A percentile compares a stretch with the other conserved stretches of the same genome.
phyloP scores from a whole-genome alignment of 2,888 invertebrate genomes.

The Xestia rhomboidea region DNA sequence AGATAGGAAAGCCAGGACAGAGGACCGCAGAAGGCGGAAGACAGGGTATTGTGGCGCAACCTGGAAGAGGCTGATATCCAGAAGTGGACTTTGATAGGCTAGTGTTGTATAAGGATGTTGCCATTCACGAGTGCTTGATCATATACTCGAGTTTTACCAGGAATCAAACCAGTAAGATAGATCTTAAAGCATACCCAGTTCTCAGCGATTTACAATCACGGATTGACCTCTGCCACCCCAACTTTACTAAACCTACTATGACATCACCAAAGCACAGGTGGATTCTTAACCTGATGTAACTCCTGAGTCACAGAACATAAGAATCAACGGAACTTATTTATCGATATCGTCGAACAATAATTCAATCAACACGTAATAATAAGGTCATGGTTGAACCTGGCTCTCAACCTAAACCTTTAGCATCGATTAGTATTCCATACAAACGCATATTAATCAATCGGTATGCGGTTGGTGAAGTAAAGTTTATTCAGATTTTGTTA shows the following conservation, averaged over 20 bases:
- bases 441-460: slow-evolving; percentile 75
- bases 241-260: slow-evolving; percentile 24
- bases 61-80: no score
- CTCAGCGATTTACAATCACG: slow-evolving; percentile 29
- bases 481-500: slow-evolving; percentile 44
- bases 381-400: slow-evolving; percentile 79
- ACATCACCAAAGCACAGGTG: slow-evolving; percentile 48
- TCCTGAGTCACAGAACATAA: slow-evolving; percentile 61
- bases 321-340: slow-evolving; percentile 60
- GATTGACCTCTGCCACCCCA: slow-evolving; percentile 38
- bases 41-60: no score
- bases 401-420: slow-evolving; percentile 78
- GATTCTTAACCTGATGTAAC: slow-evolving; percentile 47
- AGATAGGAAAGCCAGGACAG: no score
- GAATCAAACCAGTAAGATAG: not conserved
- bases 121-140: no score
- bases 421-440: slow-evolving; percentile 68
- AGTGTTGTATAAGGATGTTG: no score
- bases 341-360: slow-evolving; percentile 70
- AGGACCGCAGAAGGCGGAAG: no score
- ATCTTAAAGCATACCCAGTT: slow-evolving; percentile 19
- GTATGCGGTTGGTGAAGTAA: slow-evolving; percentile 37
- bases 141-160: not conserved
- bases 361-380: slow-evolving; percentile 72
- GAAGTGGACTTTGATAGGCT: no score